Percentiles rank a stretch among this genome's conserved stretches.
Evolutionary conservation across 2,888 invertebrate genomes (phyloP).

Genomic region (Nomada ferruginata): DNA sequence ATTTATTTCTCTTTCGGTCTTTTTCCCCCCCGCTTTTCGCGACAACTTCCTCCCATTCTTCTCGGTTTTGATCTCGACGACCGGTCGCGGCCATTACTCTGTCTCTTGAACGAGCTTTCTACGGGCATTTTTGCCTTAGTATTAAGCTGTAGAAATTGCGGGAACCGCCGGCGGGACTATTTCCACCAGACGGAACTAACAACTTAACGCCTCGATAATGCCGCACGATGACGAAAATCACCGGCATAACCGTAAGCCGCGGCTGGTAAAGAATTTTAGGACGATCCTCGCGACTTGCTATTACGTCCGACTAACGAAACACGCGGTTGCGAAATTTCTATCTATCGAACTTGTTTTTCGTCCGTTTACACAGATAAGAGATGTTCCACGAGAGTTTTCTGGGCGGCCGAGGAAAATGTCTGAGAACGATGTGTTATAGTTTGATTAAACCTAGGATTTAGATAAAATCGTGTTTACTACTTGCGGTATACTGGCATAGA

Average conservation of each 20-base stretch:
- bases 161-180: constrained; percentile 21
- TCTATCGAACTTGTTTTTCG: neutral
- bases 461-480: neutral
- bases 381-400: neutral
- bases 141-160: constrained; percentile 10
- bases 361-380: neutral
- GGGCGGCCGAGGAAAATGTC: neutral
- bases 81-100: constrained; percentile 25
- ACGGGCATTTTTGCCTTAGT: constrained; percentile 4
- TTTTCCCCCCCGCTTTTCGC: neutral
- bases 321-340: constrained; percentile 5
- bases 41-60: constrained; percentile 38
- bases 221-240: constrained; percentile 26
- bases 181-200: constrained; percentile 38
- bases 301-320: neutral
- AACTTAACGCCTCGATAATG: constrained; percentile 51
- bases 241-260: constrained; percentile 15
- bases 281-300: neutral
- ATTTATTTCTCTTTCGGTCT: constrained; percentile 16
- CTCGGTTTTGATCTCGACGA: constrained; percentile 34
- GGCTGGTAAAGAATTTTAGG: constrained; percentile 16
- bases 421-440: neutral
- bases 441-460: neutral
- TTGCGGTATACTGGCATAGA: too few relatives aligned
- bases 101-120: constrained; percentile 11